phyloP scores from a whole-genome alignment of 2,888 invertebrate genomes.

The Platynereis dumerilii region DNA sequence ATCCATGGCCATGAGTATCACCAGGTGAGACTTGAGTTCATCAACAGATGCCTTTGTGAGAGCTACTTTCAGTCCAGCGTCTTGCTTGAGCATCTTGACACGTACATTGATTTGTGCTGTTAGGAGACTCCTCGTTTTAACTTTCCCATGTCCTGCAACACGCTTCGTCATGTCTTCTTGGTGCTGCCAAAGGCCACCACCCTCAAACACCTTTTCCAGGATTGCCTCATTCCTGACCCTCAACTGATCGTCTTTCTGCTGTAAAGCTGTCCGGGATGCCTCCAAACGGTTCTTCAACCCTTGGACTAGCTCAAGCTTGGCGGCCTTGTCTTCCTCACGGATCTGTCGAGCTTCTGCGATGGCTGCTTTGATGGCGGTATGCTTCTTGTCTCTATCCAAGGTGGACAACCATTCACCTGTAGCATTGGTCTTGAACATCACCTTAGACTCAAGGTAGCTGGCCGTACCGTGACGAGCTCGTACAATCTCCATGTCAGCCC shows the following conservation, averaged over 20 bases:
- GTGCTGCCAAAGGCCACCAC: too few relatives aligned
- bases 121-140: neutral
- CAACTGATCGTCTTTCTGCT: neutral
- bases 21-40: neutral
- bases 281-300: too few relatives aligned
- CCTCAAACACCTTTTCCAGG: neutral
- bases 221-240: neutral
- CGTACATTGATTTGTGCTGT: too few relatives aligned
- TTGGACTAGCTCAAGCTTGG: too few relatives aligned
- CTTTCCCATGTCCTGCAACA: neutral
- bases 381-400: neutral
- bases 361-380: too few relatives aligned
- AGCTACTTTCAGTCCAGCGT: neutral
- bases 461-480: neutral
- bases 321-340: too few relatives aligned
- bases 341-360: too few relatives aligned
- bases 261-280: neutral
- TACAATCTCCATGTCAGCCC: neutral
- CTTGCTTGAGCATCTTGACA: neutral
- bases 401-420: neutral
- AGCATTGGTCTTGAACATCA: neutral
- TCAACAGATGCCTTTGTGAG: neutral
- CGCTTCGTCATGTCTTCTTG: neutral
- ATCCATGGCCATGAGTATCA: neutral
- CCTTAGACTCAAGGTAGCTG: neutral